These are phyloP conservation scores for Tragelaphus scriptus DNA, from an alignment of 2,113 vertebrate species.

Conservation along the genomic window DNA sequence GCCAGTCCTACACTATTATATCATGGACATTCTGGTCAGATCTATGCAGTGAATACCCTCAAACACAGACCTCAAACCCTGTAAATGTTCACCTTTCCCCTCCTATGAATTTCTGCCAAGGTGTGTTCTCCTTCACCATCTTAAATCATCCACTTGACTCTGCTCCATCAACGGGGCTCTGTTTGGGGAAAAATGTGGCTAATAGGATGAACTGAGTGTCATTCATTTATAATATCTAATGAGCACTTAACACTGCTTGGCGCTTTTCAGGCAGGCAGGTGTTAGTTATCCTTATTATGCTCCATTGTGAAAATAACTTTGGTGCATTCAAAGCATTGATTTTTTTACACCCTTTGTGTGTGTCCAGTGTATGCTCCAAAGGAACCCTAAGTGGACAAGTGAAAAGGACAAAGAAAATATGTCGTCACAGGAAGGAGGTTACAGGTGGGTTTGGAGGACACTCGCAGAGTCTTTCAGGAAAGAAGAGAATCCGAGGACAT, in stretches of 20 bases:
- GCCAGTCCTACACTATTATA: fast-evolving
- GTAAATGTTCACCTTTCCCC: fast-evolving
- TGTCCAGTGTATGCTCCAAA: fast-evolving
- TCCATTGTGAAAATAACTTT: neutral
- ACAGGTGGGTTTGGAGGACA: neutral
- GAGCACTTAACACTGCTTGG: fast-evolving
- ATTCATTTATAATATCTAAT: fast-evolving
- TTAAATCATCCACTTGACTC: fast-evolving
- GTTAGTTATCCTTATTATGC: fast-evolving
- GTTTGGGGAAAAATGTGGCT: fast-evolving
- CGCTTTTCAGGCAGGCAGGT: fast-evolving
- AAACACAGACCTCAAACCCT: neutral
- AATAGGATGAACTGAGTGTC: neutral
- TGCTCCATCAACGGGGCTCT: fast-evolving
- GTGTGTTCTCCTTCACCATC: fast-evolving
- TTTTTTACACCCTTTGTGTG: fast-evolving
- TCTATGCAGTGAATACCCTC: fast-evolving
- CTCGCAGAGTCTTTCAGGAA: fast-evolving
- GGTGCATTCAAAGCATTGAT: no score
- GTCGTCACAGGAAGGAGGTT: fast-evolving
- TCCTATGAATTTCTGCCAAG: fast-evolving
- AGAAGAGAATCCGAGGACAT: fast-evolving
- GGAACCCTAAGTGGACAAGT: fast-evolving
- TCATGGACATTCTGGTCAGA: fast-evolving
- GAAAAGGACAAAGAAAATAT: neutral